Conservation (phyloP, 2,113 vertebrate species). For the Mionectes macconnelli region DNA sequence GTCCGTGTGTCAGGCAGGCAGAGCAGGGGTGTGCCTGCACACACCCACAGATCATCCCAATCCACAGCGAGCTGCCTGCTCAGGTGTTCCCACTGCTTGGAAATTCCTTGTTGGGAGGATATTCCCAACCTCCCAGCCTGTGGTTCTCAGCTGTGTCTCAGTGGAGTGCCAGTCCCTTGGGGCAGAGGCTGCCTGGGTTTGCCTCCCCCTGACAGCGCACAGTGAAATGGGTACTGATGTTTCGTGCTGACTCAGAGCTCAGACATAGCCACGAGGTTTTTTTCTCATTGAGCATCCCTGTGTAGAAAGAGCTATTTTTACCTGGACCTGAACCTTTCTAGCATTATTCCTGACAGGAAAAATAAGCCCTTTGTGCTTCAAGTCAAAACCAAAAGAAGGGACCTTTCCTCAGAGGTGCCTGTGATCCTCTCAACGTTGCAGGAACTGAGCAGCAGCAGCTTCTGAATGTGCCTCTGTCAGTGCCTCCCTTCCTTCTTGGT, state of each 20-base stretch:
- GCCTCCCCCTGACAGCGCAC: conserved; percentile 6
- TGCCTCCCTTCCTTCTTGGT: neutral
- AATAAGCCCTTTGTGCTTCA: neutral
- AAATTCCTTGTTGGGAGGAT: conserved; percentile 8
- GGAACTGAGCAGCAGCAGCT: neutral
- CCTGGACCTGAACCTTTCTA: neutral
- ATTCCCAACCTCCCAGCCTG: neutral
- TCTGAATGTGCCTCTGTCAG: neutral
- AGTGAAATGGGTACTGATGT: neutral
- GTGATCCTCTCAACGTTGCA: neutral
- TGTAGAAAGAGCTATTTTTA: neutral
- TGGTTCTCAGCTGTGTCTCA: neutral
- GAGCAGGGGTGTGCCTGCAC: neutral
- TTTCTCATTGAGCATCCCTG: neutral
- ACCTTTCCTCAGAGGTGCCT: neutral
- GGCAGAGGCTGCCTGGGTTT: conserved; percentile 24
- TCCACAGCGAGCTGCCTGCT: neutral
- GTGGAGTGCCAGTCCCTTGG: neutral
- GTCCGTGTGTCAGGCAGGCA: neutral
- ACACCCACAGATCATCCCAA: neutral
- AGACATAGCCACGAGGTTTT: neutral
- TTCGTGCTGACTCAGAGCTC: conserved; percentile 23
- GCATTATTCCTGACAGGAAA: neutral
- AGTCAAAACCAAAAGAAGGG: neutral
- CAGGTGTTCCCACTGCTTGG: conserved; percentile 13